These are phyloP conservation scores for Cotesia congregata DNA, from an alignment of 2,888 invertebrate species.

Conservation along the genomic window DNA sequence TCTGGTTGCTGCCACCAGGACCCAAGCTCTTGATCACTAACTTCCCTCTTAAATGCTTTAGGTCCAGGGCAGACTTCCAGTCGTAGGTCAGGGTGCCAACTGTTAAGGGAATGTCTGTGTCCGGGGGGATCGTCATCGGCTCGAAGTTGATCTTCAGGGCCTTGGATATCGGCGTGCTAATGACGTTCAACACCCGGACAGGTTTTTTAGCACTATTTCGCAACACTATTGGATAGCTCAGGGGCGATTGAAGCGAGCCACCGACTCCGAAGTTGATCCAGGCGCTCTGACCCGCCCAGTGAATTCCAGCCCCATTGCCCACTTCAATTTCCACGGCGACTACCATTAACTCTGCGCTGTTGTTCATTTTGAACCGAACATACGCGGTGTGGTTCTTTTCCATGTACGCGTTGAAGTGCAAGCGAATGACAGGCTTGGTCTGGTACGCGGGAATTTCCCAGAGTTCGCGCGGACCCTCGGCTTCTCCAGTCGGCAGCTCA, in stretches of 20 bases:
- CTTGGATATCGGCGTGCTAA: constrained; percentile 76
- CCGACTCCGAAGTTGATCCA: constrained; percentile 87
- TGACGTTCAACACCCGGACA: constrained; percentile 76
- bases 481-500: constrained; percentile 84
- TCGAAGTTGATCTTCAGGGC: constrained; percentile 79
- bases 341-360: constrained; percentile 79
- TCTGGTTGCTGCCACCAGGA: constrained; percentile 66
- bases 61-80: constrained; percentile 75
- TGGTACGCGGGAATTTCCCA: constrained; percentile 94
- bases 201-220: constrained; percentile 79
- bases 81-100: constrained; percentile 80
- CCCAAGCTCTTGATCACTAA: constrained; percentile 72
- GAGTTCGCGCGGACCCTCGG: constrained; percentile 83
- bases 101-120: constrained; percentile 74
- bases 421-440: constrained; percentile 88
- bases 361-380: constrained; percentile 82
- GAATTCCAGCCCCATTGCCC: constrained; percentile 80
- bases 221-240: constrained; percentile 76
- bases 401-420: constrained; percentile 82
- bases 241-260: constrained; percentile 79
- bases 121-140: constrained; percentile 77
- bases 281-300: constrained; percentile 61
- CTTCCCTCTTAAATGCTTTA: constrained; percentile 74
- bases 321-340: constrained; percentile 90
- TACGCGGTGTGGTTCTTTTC: constrained; percentile 89